Percentiles rank a stretch among this genome's conserved stretches.
Evolutionary conservation across 2,797 vertebrate species (phyloP).

Genomic region (Carapus acus): DNA sequence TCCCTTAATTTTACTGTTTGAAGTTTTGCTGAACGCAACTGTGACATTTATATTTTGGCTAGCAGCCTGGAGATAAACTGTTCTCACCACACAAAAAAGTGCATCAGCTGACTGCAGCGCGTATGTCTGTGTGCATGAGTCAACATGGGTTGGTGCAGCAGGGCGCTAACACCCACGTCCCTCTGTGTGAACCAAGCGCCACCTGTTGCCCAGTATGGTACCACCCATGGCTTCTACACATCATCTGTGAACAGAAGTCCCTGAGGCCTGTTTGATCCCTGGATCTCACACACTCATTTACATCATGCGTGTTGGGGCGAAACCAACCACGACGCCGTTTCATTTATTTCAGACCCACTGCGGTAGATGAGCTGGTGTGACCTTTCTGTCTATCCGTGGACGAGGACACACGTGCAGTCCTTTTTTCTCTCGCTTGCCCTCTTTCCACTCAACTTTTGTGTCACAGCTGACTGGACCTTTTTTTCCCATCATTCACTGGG

Average conservation of each 20-base stretch:
- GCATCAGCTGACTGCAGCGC: slow-evolving; percentile 31
- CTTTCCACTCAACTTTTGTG: not conserved
- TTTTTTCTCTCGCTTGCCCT: not conserved
- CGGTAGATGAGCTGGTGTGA: no score
- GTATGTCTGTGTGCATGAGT: slow-evolving; percentile 29
- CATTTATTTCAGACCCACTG: no score
- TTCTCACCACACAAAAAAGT: slow-evolving; percentile 28
- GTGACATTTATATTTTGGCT: slow-evolving; percentile 45
- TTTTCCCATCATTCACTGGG: not conserved
- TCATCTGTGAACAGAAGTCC: slow-evolving; percentile 55
- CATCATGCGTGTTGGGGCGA: slow-evolving; percentile 27
- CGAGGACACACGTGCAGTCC: not conserved
- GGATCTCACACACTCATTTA: slow-evolving; percentile 37
- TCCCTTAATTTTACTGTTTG: slow-evolving; percentile 10
- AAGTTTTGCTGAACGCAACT: slow-evolving; percentile 28
- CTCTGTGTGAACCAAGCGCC: slow-evolving; percentile 69
- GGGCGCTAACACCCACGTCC: slow-evolving; percentile 68
- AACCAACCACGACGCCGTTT: slow-evolving; percentile 5
- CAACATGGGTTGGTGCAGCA: slow-evolving; percentile 52
- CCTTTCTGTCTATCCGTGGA: no score
- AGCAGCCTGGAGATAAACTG: slow-evolving; percentile 31
- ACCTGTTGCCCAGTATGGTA: slow-evolving; percentile 72
- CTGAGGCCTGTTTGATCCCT: slow-evolving; percentile 24
- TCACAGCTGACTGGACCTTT: not conserved
- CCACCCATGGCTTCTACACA: slow-evolving; percentile 48